These are phyloP conservation scores for Dasypus novemcinctus DNA, from an alignment of 2,113 vertebrate species.

Conservation along the genomic window DNA sequence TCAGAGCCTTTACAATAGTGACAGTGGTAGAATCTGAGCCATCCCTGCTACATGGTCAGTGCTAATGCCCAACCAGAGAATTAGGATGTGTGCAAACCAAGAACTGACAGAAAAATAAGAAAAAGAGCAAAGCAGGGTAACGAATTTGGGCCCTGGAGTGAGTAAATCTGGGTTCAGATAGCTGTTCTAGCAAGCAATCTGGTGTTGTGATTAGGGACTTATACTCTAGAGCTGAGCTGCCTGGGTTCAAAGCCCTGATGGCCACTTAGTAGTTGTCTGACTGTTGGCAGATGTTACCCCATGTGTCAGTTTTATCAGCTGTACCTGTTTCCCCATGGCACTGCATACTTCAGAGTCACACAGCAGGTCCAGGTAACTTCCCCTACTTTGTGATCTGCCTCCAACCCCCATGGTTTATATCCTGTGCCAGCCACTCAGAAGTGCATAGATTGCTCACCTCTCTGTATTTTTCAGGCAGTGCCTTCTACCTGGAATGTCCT, in stretches of 20 bases:
- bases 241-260: neutral
- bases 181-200: neutral
- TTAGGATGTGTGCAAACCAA: neutral
- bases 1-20: neutral
- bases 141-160: neutral
- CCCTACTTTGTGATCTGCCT: neutral
- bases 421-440: neutral
- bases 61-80: too few relatives aligned
- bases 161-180: neutral
- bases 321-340: neutral
- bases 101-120: neutral
- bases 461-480: accelerated
- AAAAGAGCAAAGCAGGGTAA: accelerated
- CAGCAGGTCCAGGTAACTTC: neutral
- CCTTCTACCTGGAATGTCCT: neutral
- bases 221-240: neutral
- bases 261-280: neutral
- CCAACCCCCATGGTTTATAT: neutral
- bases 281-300: too few relatives aligned
- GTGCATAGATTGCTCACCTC: accelerated
- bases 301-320: neutral
- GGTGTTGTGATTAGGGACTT: neutral
- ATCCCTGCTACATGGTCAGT: neutral
- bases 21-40: neutral
- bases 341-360: neutral